Evolutionary conservation across 2,797 vertebrate genomes (phyloP), one percentile per base, ranked within the genome.

Genomic region (Etheostoma nigrum): DNA sequence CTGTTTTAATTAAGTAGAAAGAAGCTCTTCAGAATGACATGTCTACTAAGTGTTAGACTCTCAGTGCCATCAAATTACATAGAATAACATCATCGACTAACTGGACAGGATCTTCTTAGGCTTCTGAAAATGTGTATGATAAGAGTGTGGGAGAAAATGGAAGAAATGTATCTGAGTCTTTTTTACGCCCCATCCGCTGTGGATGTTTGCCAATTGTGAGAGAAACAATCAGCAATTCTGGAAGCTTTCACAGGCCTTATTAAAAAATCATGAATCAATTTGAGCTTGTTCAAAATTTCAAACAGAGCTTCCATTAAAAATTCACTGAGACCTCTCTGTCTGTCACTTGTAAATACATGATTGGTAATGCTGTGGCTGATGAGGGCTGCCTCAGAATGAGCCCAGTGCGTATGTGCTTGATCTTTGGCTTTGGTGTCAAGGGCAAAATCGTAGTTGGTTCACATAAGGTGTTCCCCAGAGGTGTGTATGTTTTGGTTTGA

Each of bases 211-310:
- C 86, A 74, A 84, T 84, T 16, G 27, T 59, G 53, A 60, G 60
- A 74, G 86, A 89, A 91, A 91, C 79, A 90, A 90, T 91, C 83
- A 86, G 83, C 65, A 19, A 90, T 91, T 93, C 87, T 82, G 65
- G 78, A 81, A 80, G 86, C 88, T 86, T 93, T 88, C 72, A 83
- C 27, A 42, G 76, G 65, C 71, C 16, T 54, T 80, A 92, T 93
- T 90, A 92, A 92, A 92, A 90, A 93, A 90, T 88, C 88, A 93
- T 93, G 86, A 92, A 87, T 91, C 87, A 88, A 91, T 93, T 93
- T 91, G 74, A 81, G 82, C 84, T 91, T 83, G 84, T 91, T 92
- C 64, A 84, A 91, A 92, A 93, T 93, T 91, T 92, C 87, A 92
- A 94, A 94, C 91, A 90, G 88, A 83, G 77, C 68, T 69, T 85